These are phyloP conservation scores for Lagopus leucura DNA, from an alignment of 2,113 vertebrate species.

Conservation along the genomic window DNA sequence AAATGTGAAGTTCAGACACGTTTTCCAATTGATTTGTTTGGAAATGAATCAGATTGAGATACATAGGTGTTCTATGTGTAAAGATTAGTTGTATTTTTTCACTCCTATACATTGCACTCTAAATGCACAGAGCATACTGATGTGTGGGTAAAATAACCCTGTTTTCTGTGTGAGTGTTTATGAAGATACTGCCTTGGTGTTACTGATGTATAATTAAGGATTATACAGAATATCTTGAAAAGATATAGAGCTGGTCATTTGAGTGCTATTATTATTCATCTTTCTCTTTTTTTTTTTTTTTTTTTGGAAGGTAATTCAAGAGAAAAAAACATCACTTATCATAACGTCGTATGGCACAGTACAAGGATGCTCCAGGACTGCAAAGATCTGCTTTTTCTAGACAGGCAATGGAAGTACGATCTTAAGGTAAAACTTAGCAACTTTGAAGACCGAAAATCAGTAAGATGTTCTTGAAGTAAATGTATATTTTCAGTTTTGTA, in stretches of 20 bases:
- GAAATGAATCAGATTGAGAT: background rate
- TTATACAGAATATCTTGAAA: background rate
- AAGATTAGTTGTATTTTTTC: background rate
- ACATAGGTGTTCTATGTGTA: background rate
- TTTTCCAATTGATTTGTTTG: background rate
- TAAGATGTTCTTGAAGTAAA: background rate
- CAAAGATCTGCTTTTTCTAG: background rate
- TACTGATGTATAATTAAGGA: background rate
- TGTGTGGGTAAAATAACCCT: background rate
- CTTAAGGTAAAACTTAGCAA: background rate
- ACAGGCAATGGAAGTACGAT: background rate
- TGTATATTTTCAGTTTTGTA: background rate
- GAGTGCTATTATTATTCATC: background rate
- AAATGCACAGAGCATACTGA: background rate
- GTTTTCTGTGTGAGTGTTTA: background rate
- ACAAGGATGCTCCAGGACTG: background rate
- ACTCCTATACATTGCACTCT: background rate
- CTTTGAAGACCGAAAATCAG: background rate
- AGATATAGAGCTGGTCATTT: background rate
- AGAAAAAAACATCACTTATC: background rate
- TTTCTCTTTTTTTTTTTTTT: background rate
- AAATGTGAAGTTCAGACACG: accelerated
- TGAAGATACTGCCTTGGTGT: background rate
- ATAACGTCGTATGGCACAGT: background rate
- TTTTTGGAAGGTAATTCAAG: background rate